Evolutionary conservation across 2,888 invertebrate species (phyloP).

Genomic region (Xylocampa areola): DNA sequence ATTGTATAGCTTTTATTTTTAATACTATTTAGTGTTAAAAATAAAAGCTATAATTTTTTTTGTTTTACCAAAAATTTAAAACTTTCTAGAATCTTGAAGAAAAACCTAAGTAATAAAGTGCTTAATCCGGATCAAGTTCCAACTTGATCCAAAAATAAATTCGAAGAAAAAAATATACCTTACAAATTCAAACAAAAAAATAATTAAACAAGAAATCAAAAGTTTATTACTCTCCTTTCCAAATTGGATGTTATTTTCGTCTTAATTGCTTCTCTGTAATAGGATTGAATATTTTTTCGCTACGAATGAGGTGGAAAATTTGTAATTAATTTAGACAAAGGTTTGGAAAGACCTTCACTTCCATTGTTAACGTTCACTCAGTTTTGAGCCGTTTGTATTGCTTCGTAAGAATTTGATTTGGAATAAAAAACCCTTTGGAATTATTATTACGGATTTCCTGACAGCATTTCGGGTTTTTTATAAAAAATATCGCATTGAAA

Average conservation of each 20-base stretch:
- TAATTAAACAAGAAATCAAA: not conserved
- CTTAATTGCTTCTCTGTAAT: slow-evolving; percentile 38
- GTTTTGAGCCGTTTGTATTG: slow-evolving; percentile 35
- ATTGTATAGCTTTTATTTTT: too few relatives aligned
- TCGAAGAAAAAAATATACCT: too few relatives aligned
- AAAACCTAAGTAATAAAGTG: too few relatives aligned
- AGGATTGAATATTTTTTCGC: slow-evolving; percentile 48
- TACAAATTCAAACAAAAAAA: not conserved
- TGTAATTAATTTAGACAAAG: slow-evolving; percentile 55
- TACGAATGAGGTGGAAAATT: slow-evolving; percentile 53
- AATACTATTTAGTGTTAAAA: too few relatives aligned
- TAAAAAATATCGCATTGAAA: too few relatives aligned
- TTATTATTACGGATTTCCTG: too few relatives aligned
- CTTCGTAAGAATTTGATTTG: slow-evolving; percentile 37
- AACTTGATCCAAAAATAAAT: too few relatives aligned
- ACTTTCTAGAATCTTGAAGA: too few relatives aligned
- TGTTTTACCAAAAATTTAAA: too few relatives aligned
- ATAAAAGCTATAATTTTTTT: too few relatives aligned
- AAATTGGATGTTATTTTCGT: slow-evolving; percentile 42
- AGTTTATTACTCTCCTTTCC: slow-evolving; percentile 10
- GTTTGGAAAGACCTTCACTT: slow-evolving; percentile 47
- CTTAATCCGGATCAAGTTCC: too few relatives aligned
- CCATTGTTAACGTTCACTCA: slow-evolving; percentile 43
- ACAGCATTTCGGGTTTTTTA: too few relatives aligned
- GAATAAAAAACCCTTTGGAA: slow-evolving; percentile 26